phyloP scores from a whole-genome alignment of 2,113 vertebrate species.

The Otus sunia region DNA sequence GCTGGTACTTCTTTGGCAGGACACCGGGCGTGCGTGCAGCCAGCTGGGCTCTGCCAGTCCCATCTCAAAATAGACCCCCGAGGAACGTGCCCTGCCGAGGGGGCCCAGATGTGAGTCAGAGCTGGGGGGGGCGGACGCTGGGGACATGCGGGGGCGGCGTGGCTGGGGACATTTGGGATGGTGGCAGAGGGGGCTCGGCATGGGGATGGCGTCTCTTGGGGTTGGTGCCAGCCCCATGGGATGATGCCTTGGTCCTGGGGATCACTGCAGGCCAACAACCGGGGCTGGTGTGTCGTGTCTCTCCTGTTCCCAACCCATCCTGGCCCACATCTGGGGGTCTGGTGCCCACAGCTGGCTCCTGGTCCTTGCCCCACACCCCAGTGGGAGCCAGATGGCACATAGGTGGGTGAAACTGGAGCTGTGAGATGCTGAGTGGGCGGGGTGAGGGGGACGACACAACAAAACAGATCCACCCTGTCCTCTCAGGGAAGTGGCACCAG shows the following conservation, averaged over 20 bases:
- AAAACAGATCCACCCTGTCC: background rate
- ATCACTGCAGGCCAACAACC: fast-evolving
- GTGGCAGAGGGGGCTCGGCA: background rate
- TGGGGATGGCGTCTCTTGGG: background rate
- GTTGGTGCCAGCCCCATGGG: background rate
- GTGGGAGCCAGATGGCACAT: background rate
- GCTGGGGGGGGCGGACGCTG: too few relatives aligned
- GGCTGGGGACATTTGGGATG: background rate
- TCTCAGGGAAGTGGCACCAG: background rate
- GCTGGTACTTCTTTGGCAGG: background rate
- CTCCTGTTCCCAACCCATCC: too few relatives aligned
- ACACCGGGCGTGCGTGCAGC: background rate
- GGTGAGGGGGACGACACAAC: too few relatives aligned
- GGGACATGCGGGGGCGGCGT: fast-evolving
- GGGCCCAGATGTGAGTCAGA: background rate
- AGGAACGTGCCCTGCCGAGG: background rate
- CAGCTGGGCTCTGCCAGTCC: background rate
- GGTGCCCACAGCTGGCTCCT: background rate
- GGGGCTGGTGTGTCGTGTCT: background rate
- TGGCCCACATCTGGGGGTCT: background rate
- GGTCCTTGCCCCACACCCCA: background rate
- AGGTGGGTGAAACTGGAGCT: background rate
- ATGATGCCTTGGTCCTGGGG: background rate
- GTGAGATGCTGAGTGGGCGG: background rate
- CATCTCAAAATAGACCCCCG: constrained; percentile 5